Evolutionary conservation across 2,113 vertebrate species (phyloP), one percentile per base, ranked within the genome.

Genomic region (Gadus chalcogrammus): DNA sequence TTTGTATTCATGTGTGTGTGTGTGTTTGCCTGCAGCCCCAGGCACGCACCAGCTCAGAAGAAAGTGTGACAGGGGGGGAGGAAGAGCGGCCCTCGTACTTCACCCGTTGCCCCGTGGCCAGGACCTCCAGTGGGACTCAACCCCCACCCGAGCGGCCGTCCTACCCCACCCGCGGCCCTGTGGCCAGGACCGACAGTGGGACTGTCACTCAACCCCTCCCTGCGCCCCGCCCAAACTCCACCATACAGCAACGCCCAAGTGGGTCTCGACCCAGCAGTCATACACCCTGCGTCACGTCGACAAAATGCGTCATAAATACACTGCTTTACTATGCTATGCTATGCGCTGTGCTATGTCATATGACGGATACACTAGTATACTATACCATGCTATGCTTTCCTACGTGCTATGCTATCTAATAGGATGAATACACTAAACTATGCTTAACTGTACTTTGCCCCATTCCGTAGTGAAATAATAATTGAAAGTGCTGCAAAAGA

Each of bases 51-150:
- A 89, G 90, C 74, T 92, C 92, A 16, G 92, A 91, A 77, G 92
- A 93, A 27, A 90, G 87, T 52, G 22, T 91, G 64, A 52, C 83
- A 0, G 71, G 82, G 0, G 89, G 91, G 0, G 88, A 91, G 0
- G 79, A 81, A 5, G 5, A 3, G 0, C 85, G 71, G 22, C 67
- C 52, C 67, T 71, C 74, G 0, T 80, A 83, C 16, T 67, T 70
- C 11, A 81, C 81, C 73, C 88, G 91, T 0, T 6, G 85, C 1
- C 87, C 92, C 0, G 81, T 93, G 61, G 80, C 92, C 11, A 90
- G 94, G 20, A 95, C 94, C 38, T 92, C 92, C 64, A 96, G 95
- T 0, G 92, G 93, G 15, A 92, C 94, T 0, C 84, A 91, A 0
- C 73, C 84, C 18, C 69, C 2, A 24, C 24, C 24, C 2, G 5